Conservation (phyloP, 1,140 invertebrate species). For the Tetragonula clypearis region DNA sequence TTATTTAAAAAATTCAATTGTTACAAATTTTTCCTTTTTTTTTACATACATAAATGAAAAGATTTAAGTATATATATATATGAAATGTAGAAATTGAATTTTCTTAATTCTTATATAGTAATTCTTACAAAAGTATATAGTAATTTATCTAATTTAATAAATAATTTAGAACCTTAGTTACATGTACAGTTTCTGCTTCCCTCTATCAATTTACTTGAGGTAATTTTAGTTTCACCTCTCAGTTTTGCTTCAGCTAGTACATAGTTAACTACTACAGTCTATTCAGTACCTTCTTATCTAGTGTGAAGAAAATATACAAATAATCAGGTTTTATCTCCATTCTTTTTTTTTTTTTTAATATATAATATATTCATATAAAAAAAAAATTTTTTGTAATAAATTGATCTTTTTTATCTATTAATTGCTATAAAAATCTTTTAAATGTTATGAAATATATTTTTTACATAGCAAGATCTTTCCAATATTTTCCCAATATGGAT, state of each 20-base stretch:
- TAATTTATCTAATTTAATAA: slow-evolving; percentile 38
- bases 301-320: slow-evolving; percentile 22
- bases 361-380: neutral
- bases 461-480: neutral
- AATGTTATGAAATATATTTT: neutral
- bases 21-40: neutral
- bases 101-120: neutral
- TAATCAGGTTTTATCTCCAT: neutral
- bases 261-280: slow-evolving; percentile 69
- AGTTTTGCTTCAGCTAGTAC: slow-evolving; percentile 75
- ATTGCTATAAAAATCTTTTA: neutral
- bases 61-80: neutral
- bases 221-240: slow-evolving; percentile 81
- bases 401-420: slow-evolving; percentile 1
- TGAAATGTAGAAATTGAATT: neutral
- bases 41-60: neutral
- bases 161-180: slow-evolving; percentile 30
- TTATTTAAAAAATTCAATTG: slow-evolving; percentile 4
- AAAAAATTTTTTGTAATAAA: neutral
- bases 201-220: slow-evolving; percentile 69
- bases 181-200: slow-evolving; percentile 59
- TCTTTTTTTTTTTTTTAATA: neutral
- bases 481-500: slow-evolving; percentile 69
- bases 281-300: slow-evolving; percentile 66
- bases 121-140: too few relatives aligned